These are phyloP conservation scores for Sclerodermus sp. DNA, from an alignment of 2,888 invertebrate genomes.

Conservation along the genomic window DNA sequence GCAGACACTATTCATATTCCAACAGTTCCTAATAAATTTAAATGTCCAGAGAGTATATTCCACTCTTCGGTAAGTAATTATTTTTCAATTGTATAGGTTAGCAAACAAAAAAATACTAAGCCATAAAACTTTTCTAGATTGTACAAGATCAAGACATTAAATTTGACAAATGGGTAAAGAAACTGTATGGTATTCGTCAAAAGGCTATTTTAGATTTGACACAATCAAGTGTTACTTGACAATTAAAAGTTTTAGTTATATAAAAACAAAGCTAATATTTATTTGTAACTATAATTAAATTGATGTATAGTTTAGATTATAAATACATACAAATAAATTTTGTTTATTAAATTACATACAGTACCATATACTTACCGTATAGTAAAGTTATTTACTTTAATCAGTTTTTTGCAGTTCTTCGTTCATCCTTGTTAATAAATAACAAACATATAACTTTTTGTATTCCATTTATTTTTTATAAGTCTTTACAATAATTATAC, in stretches of 20 bases:
- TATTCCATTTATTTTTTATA: constrained; percentile 16
- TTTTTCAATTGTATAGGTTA: constrained; percentile 1
- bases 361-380: no score
- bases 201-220: constrained; percentile 62
- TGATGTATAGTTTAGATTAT: no score
- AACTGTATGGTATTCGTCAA: constrained; percentile 67
- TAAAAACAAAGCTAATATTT: no score
- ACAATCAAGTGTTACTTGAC: constrained; percentile 18
- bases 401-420: no score
- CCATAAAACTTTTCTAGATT: constrained; percentile 62
- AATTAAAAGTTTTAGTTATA: no score
- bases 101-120: not conserved
- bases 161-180: constrained; percentile 76
- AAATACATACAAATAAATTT: no score
- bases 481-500: constrained; percentile 15
- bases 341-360: no score
- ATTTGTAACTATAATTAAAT: no score
- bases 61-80: constrained; percentile 46
- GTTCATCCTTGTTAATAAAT: no score
- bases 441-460: not conserved
- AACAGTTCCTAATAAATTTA: constrained; percentile 49
- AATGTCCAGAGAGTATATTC: constrained; percentile 46
- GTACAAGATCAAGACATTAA: constrained; percentile 69
- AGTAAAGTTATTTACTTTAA: no score
- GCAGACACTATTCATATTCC: constrained; percentile 72